Conservation (phyloP, 2,888 invertebrate species). For the Maniola hyperantus region DNA sequence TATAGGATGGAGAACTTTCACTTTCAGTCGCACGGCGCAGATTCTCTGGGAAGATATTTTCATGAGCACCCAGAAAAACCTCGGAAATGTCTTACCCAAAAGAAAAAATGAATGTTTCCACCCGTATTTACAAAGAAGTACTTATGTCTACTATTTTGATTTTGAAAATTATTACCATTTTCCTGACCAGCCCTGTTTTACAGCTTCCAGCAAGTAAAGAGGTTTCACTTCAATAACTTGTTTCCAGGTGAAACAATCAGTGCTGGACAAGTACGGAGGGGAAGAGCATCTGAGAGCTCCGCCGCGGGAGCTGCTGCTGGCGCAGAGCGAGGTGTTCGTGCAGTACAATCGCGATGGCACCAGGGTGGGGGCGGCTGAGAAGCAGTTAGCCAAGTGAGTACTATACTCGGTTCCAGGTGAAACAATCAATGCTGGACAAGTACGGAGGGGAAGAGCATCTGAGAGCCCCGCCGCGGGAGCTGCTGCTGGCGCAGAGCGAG, state of each 20-base stretch:
- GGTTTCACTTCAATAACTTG: too few species aligned
- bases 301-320: conserved; percentile 93
- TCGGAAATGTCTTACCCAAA: too few species aligned
- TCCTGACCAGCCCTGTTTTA: too few species aligned
- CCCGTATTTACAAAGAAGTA: too few species aligned
- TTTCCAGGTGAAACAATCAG: conserved; percentile 88
- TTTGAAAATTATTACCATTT: too few species aligned
- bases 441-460: conserved; percentile 98
- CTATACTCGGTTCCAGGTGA: conserved; percentile 80
- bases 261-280: conserved; percentile 97
- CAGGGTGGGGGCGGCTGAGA: conserved; percentile 92
- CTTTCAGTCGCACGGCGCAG: neutral
- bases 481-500: conserved; percentile 97
- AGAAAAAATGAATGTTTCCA: too few species aligned
- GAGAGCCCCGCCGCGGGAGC: conserved; percentile 92
- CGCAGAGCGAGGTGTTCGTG: conserved; percentile 97
- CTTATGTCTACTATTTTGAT: too few species aligned
- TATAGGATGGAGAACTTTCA: neutral
- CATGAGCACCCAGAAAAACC: too few species aligned
- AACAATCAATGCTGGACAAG: conserved; percentile 92
- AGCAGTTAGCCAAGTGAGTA: conserved; percentile 88
- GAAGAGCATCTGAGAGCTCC: conserved; percentile 95
- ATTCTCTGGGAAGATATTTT: neutral
- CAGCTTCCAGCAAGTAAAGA: too few species aligned
- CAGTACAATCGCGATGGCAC: conserved; percentile 98